Percentiles rank a stretch among this genome's conserved stretches.
Evolutionary conservation across 2,888 invertebrate species (phyloP).

Genomic region (Clusia tigrina): DNA sequence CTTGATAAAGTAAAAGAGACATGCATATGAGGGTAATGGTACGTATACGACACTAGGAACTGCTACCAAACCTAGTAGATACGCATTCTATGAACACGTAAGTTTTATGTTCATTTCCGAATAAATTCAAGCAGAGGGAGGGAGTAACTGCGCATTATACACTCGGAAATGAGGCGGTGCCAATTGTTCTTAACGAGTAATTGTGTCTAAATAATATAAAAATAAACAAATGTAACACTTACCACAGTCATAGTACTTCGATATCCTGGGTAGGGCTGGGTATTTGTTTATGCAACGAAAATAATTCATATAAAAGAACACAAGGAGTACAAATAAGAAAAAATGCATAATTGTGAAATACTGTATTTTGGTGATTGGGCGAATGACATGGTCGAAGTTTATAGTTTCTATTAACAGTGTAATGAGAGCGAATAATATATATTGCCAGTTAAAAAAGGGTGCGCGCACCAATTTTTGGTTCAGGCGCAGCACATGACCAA

Average conservation of each 20-base stretch:
- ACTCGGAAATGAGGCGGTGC: background rate
- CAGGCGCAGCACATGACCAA: too few species aligned
- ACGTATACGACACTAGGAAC: conserved; percentile 3
- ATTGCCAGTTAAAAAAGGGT: too few species aligned
- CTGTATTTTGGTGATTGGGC: background rate
- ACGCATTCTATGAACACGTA: background rate
- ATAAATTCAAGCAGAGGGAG: too few species aligned
- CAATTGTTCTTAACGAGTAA: background rate
- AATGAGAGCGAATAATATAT: too few species aligned
- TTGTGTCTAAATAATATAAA: background rate
- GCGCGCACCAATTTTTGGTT: too few species aligned
- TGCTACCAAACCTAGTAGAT: background rate
- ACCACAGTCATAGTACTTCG: conserved; percentile 72
- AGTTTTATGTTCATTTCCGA: too few species aligned
- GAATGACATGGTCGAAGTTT: too few species aligned
- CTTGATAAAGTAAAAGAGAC: conserved; percentile 16
- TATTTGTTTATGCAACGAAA: conserved; percentile 26
- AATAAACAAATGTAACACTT: conserved; percentile 61
- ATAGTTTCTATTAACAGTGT: too few species aligned
- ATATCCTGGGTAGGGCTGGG: conserved; percentile 71
- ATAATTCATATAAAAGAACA: conserved; percentile 17
- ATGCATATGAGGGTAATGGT: background rate
- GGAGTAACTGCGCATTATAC: background rate
- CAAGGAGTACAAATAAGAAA: conserved; percentile 6
- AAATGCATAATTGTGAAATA: conserved; percentile 1